Percentiles rank a stretch among this genome's conserved stretches.
These are phyloP conservation scores for Sylvia atricapilla DNA, from an alignment of 2,113 vertebrate species.

Conservation along the genomic window DNA sequence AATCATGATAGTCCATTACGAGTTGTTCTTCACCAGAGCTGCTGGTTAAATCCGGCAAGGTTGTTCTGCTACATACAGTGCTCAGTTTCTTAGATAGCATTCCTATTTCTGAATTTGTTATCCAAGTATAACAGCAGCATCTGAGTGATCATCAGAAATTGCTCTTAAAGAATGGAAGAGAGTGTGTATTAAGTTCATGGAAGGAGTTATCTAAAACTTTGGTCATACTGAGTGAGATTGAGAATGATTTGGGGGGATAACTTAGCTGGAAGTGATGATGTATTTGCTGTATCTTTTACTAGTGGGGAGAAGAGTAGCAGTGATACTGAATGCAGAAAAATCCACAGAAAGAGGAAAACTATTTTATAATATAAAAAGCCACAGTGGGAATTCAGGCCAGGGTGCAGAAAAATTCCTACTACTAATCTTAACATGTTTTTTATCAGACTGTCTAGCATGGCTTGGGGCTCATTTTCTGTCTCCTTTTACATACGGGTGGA, in stretches of 20 bases:
- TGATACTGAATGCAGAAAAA: background rate
- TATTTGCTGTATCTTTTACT: background rate
- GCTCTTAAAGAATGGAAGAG: background rate
- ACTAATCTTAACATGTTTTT: slow-evolving; percentile 2
- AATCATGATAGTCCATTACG: background rate
- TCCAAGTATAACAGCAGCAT: background rate
- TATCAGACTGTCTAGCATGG: background rate
- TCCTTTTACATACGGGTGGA: background rate
- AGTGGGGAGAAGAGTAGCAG: background rate
- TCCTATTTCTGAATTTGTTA: background rate
- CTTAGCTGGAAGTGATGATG: background rate
- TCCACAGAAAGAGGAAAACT: background rate
- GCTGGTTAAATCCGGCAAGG: background rate
- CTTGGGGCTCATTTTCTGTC: background rate
- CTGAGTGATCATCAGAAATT: background rate
- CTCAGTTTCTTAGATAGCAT: background rate
- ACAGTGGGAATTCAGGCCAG: background rate
- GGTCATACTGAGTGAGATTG: background rate
- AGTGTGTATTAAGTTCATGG: background rate
- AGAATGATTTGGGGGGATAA: background rate
- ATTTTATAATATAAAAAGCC: background rate
- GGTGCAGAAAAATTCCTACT: background rate
- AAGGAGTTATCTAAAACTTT: background rate
- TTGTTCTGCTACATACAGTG: background rate
- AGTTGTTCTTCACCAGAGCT: background rate